phyloP scores from a whole-genome alignment of 2,113 vertebrate genomes.

The Microtus montanus region DNA sequence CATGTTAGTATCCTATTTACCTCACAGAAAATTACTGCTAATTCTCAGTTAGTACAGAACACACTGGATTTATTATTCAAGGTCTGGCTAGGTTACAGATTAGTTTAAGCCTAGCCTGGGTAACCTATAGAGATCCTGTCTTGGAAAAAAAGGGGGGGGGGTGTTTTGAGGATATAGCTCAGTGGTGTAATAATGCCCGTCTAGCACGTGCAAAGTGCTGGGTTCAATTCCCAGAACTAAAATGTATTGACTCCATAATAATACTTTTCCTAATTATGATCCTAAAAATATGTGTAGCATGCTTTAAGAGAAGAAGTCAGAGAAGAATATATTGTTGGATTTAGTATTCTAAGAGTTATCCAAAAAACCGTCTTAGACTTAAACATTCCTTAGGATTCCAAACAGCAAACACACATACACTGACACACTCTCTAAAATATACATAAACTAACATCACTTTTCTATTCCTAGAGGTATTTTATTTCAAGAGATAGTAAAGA shows the following conservation, averaged over 20 bases:
- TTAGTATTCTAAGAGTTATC: neutral
- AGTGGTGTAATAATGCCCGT: neutral
- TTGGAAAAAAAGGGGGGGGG: neutral
- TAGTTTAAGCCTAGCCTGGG: neutral
- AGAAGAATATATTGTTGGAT: slow-evolving; percentile 2
- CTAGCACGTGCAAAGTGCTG: neutral
- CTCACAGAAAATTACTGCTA: neutral
- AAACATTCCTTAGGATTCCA: slow-evolving; percentile 38
- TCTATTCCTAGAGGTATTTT: slow-evolving; percentile 39
- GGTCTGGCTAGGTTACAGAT: neutral
- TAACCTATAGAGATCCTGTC: neutral
- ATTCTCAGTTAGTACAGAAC: neutral
- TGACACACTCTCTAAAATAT: neutral
- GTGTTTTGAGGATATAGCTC: neutral
- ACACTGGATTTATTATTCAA: neutral
- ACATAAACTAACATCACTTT: slow-evolving; percentile 30
- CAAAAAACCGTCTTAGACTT: slow-evolving; percentile 23
- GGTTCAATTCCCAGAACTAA: neutral
- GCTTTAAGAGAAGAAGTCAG: neutral
- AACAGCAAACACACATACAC: neutral
- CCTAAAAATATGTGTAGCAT: slow-evolving; percentile 1
- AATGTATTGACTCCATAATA: neutral
- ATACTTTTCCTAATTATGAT: slow-evolving; percentile 10
- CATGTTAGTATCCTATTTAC: neutral
- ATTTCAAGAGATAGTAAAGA: slow-evolving; percentile 16